Conservation (phyloP, 2,113 vertebrate genomes). For the Dryoscopus gambensis region DNA sequence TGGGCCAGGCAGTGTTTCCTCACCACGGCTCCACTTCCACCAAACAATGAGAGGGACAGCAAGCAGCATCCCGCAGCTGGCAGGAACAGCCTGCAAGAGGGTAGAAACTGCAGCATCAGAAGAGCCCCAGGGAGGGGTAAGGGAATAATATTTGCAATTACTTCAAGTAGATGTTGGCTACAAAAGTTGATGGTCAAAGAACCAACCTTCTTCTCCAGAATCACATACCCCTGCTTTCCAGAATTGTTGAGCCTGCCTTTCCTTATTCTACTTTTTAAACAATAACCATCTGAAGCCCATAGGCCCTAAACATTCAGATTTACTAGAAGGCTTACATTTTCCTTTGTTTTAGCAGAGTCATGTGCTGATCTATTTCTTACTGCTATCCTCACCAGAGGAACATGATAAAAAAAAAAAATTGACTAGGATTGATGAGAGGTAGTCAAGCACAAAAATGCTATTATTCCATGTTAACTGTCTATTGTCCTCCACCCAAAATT, state of each 20-base stretch:
- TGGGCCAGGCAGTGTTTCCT: background rate
- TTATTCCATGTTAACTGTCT: background rate
- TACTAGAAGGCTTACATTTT: background rate
- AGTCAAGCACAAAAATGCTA: background rate
- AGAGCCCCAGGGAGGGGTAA: accelerated
- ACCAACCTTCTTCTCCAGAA: background rate
- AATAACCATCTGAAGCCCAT: background rate
- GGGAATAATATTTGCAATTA: background rate
- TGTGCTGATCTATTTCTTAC: background rate
- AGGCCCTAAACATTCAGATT: background rate
- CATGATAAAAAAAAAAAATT: background rate
- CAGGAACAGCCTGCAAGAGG: background rate
- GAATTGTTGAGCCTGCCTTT: background rate
- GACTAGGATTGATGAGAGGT: background rate
- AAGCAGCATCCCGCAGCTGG: background rate
- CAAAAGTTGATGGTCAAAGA: background rate
- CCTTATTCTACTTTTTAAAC: background rate
- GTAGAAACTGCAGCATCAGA: background rate
- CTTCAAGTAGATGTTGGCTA: background rate
- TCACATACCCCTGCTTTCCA: background rate
- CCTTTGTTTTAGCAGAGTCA: background rate
- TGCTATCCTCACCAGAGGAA: background rate
- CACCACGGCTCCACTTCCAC: background rate
- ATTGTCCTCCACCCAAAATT: background rate
- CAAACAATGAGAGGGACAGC: background rate